phyloP scores from a whole-genome alignment of 2,797 vertebrate genomes.

The Enteromius afrohamiltoni region DNA sequence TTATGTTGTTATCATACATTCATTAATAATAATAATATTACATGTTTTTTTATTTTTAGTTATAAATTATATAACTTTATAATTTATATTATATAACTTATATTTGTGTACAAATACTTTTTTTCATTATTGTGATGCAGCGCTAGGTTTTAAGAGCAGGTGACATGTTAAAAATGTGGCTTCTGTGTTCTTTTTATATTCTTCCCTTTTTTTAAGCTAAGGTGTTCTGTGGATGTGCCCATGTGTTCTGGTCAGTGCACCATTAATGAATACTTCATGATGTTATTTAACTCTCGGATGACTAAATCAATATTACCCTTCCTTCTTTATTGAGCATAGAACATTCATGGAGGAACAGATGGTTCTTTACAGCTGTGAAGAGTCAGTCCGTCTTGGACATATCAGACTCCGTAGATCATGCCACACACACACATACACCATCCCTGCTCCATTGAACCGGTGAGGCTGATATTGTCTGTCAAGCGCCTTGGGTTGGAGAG shows the following conservation, averaged over 20 bases:
- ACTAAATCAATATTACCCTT: constrained; percentile 57
- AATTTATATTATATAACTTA: neutral
- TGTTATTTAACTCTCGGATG: constrained; percentile 60
- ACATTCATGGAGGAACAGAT: constrained; percentile 50
- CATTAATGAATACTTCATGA: constrained; percentile 62
- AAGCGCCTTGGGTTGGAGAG: constrained; percentile 51
- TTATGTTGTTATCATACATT: neutral
- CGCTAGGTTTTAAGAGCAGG: neutral
- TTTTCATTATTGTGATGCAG: neutral
- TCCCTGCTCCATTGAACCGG: constrained; percentile 55
- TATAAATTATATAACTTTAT: neutral
- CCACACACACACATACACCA: constrained; percentile 22
- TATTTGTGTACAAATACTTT: neutral
- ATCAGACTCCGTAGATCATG: constrained; percentile 25
- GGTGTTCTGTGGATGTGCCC: constrained; percentile 15
- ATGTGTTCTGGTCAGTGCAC: constrained; percentile 42
- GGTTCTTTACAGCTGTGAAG: constrained; percentile 37
- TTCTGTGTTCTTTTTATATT: neutral
- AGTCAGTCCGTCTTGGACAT: constrained; percentile 28
- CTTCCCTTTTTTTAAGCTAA: neutral
- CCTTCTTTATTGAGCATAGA: constrained; percentile 52
- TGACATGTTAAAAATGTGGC: neutral
- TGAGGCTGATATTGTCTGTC: constrained; percentile 62
- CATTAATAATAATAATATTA: neutral
- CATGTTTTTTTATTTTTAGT: neutral